phyloP scores from a whole-genome alignment of 2,113 vertebrate species.

The Megatriorchis doriae region DNA sequence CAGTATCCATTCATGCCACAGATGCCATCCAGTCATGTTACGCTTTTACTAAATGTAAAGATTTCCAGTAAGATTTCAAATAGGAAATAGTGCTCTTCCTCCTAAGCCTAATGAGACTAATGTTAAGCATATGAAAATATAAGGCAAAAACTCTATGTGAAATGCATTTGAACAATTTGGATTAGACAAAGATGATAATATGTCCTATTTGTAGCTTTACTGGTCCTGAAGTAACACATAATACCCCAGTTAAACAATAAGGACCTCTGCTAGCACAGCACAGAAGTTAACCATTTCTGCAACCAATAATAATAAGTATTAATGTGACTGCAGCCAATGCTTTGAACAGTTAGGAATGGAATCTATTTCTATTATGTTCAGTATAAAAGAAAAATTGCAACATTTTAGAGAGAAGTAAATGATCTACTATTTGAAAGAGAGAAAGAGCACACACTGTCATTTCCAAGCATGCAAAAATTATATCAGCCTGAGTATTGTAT shows the following conservation, averaged over 20 bases:
- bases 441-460: not conserved
- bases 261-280: not conserved
- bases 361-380: not conserved
- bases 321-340: not conserved
- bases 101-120: rapidly evolving
- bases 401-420: not conserved
- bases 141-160: not conserved
- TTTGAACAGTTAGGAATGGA: not conserved
- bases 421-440: not conserved
- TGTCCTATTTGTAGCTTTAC: not conserved
- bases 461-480: not conserved
- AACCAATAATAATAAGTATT: not conserved
- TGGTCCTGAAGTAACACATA: not conserved
- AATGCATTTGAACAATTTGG: not conserved
- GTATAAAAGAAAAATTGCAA: not conserved
- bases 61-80: not conserved
- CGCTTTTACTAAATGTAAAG: not conserved
- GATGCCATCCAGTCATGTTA: not conserved
- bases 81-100: not conserved
- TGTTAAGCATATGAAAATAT: not conserved
- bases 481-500: not conserved
- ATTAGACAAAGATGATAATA: not conserved
- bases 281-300: not conserved
- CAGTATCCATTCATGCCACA: not conserved
- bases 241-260: not conserved